These are phyloP conservation scores for Syndactyla subalaris DNA, from an alignment of 2,797 vertebrate genomes.

Conservation along the genomic window DNA sequence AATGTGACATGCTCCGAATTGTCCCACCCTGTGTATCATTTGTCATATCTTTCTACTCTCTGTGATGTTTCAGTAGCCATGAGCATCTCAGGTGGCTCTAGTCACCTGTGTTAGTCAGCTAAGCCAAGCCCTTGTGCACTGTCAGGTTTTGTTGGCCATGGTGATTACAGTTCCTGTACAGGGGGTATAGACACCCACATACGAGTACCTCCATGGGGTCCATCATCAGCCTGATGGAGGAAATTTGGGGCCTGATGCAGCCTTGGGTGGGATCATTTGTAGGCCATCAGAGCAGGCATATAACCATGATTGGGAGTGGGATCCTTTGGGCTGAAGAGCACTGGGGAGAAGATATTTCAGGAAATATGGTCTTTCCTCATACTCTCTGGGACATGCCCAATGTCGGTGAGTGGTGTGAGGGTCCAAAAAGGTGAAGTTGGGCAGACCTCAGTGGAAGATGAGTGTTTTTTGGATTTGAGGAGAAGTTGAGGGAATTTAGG, in stretches of 20 bases:
- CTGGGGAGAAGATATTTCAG: background rate
- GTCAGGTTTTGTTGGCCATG: background rate
- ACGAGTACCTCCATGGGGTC: background rate
- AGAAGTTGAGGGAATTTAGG: background rate
- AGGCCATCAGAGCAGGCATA: background rate
- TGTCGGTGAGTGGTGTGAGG: background rate
- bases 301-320: background rate
- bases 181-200: background rate
- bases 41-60: background rate
- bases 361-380: background rate
- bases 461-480: background rate
- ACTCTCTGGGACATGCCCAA: accelerated
- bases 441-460: background rate
- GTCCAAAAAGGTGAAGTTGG: background rate
- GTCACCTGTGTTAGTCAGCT: background rate
- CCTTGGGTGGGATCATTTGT: background rate
- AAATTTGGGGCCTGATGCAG: background rate
- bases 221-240: background rate
- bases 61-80: background rate
- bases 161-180: background rate
- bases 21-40: background rate
- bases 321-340: background rate
- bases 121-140: background rate
- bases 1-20: background rate
- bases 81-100: background rate